Percentiles rank a stretch among this genome's conserved stretches.
Evolutionary conservation across 2,888 invertebrate species (phyloP).

Genomic region (Hydraecia micacea): DNA sequence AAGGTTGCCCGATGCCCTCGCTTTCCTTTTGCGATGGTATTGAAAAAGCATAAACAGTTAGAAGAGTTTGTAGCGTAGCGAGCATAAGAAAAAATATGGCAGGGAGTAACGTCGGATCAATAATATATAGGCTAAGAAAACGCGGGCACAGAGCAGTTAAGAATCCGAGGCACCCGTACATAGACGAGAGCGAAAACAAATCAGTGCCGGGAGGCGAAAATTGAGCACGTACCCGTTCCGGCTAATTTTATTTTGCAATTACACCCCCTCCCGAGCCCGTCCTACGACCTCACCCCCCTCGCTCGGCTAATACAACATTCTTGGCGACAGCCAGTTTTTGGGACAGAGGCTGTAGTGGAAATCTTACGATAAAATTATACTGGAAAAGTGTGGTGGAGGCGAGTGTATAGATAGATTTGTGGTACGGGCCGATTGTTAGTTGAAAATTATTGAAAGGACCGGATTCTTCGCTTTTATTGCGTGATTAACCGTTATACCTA

Average conservation of each 20-base stretch:
- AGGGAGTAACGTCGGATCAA: slow-evolving; percentile 83
- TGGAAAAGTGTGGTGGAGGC: slow-evolving; percentile 55
- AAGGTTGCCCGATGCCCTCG: slow-evolving; percentile 18
- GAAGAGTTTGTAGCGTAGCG: slow-evolving; percentile 60
- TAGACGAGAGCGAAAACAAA: slow-evolving; percentile 88
- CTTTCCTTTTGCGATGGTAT: slow-evolving; percentile 22
- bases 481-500: neutral
- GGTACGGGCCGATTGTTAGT: slow-evolving; percentile 9
- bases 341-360: slow-evolving; percentile 73
- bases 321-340: slow-evolving; percentile 84
- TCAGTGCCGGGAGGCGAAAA: slow-evolving; percentile 90
- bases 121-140: slow-evolving; percentile 89
- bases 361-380: slow-evolving; percentile 62
- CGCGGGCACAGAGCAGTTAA: slow-evolving; percentile 77
- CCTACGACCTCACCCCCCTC: slow-evolving; percentile 69
- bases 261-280: slow-evolving; percentile 80
- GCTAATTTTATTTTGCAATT: slow-evolving; percentile 91
- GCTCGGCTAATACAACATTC: slow-evolving; percentile 88
- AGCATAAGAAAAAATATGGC: slow-evolving; percentile 82
- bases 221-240: slow-evolving; percentile 90
- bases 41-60: slow-evolving; percentile 50
- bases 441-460: slow-evolving; percentile 1
- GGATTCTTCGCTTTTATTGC: neutral
- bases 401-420: slow-evolving; percentile 45
- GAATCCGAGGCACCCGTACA: slow-evolving; percentile 76